A percentile compares a stretch with the other conserved stretches of the same genome.
Evolutionary conservation across 2,888 invertebrate genomes (phyloP).

Genomic region (Ectemnius lituratus): DNA sequence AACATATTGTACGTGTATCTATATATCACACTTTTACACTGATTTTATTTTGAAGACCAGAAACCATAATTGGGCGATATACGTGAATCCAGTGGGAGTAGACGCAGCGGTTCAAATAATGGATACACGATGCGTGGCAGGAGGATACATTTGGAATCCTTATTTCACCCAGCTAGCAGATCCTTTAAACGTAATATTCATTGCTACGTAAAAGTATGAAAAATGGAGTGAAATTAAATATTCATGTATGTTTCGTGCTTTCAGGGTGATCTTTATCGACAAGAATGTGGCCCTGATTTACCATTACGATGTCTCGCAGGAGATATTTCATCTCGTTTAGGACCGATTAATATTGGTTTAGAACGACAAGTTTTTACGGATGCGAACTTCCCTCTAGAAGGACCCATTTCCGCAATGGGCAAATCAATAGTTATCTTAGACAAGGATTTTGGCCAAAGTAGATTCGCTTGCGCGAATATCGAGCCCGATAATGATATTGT

Average conservation of each 20-base stretch:
- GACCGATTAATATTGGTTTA: constrained; percentile 89
- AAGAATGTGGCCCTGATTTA: constrained; percentile 93
- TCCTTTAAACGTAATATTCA: constrained; percentile 85
- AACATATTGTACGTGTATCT: not conserved
- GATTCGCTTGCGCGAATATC: constrained; percentile 94
- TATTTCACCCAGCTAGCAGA: constrained; percentile 93
- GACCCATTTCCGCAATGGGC: constrained; percentile 87
- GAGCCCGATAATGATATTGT: constrained; percentile 94
- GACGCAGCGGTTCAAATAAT: constrained; percentile 91
- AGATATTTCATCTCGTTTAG: constrained; percentile 91
- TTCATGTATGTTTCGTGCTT: constrained; percentile 1
- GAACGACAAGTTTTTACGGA: constrained; percentile 89
- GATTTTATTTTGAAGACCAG: constrained; percentile 81
- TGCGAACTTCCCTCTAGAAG: constrained; percentile 92
- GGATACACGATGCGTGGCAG: constrained; percentile 91
- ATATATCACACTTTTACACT: not conserved
- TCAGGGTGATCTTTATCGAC: constrained; percentile 89
- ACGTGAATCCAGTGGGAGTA: constrained; percentile 93
- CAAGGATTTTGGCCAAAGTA: constrained; percentile 84
- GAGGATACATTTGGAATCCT: constrained; percentile 95
- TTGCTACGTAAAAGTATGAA: not conserved
- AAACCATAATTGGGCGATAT: constrained; percentile 94
- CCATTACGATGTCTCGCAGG: constrained; percentile 95
- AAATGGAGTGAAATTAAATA: not conserved
- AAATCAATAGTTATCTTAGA: constrained; percentile 91